Evolutionary conservation across 1,140 invertebrate species (phyloP).

Genomic region (Aphelenchoides fujianensis): DNA sequence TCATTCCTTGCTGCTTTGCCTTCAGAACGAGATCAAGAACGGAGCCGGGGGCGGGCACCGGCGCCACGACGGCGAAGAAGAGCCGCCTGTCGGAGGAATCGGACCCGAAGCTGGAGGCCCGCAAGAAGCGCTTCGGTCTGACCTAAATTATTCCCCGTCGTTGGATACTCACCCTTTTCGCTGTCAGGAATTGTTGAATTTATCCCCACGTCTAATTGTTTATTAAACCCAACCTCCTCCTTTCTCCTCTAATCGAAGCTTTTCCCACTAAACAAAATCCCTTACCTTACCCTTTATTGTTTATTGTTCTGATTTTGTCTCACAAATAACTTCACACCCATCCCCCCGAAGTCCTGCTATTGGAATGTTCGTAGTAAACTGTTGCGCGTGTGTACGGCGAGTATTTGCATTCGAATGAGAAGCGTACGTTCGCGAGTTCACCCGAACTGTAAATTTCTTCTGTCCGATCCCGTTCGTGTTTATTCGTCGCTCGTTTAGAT

Average conservation of each 20-base stretch:
- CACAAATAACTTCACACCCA: too few relatives aligned
- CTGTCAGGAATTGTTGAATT: too few relatives aligned
- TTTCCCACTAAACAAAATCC: too few relatives aligned
- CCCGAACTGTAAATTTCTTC: neutral
- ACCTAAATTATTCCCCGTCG: neutral
- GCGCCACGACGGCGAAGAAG: neutral
- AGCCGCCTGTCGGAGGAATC: too few relatives aligned
- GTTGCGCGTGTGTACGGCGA: too few relatives aligned
- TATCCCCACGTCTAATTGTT: too few relatives aligned
- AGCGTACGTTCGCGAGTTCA: neutral
- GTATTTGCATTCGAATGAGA: neutral
- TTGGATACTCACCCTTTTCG: neutral
- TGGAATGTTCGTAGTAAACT: too few relatives aligned
- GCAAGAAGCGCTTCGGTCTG: constrained; percentile 4
- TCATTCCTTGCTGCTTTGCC: constrained; percentile 12
- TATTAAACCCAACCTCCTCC: too few relatives aligned
- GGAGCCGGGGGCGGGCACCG: neutral
- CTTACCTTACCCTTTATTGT: too few relatives aligned
- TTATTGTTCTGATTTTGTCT: too few relatives aligned
- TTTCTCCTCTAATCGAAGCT: too few relatives aligned
- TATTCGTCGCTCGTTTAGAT: neutral
- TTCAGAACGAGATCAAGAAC: neutral
- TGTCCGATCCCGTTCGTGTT: neutral
- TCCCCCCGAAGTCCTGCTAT: too few relatives aligned
- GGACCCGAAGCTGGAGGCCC: neutral